Evolutionary conservation across 2,113 vertebrate genomes (phyloP).

Genomic region (Notarius lentiginosus): DNA sequence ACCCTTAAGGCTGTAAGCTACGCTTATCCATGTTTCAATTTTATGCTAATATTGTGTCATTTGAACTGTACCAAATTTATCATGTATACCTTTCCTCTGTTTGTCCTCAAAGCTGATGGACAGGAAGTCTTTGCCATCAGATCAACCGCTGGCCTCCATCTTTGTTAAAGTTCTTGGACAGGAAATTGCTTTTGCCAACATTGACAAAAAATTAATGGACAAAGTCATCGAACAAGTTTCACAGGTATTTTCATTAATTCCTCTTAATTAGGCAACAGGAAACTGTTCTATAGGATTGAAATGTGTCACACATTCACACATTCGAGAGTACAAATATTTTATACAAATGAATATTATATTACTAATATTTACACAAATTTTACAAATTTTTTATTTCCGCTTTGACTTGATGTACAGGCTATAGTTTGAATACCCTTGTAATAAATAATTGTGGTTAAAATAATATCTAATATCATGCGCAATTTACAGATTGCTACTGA

Average conservation of each 20-base stretch:
- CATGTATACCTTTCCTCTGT: background rate
- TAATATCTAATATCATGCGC: too few relatives aligned
- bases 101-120: constrained; percentile 66
- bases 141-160: constrained; percentile 67
- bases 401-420: background rate
- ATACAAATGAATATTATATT: background rate
- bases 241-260: constrained; percentile 64
- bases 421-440: too few relatives aligned
- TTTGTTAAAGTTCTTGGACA: constrained; percentile 78
- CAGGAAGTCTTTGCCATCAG: constrained; percentile 69
- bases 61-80: background rate
- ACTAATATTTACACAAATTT: background rate
- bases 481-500: constrained; percentile 56
- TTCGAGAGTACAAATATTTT: background rate
- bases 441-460: background rate
- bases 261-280: background rate
- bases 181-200: constrained; percentile 71
- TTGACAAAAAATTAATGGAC: constrained; percentile 72
- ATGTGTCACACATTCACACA: too few relatives aligned
- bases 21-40: background rate
- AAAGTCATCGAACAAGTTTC: constrained; percentile 63
- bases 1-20: constrained; percentile 75
- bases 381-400: background rate
- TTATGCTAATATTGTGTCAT: background rate
- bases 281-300: background rate